Conservation (phyloP, 2,888 invertebrate species). For the Meloe dianella region DNA sequence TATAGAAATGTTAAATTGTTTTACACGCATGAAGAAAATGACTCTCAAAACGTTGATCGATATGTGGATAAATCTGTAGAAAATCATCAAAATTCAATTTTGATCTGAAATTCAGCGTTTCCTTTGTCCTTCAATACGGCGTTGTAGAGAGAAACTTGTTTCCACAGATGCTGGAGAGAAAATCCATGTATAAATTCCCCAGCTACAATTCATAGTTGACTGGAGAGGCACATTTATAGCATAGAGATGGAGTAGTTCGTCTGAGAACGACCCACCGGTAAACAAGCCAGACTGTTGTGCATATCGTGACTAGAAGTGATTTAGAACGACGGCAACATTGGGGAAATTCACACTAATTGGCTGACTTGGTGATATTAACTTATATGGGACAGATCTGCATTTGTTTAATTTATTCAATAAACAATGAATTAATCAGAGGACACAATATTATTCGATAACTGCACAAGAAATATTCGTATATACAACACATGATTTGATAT, state of each 20-base stretch:
- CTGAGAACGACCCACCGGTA: conserved; percentile 14
- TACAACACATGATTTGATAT: not conserved
- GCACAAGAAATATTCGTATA: not conserved
- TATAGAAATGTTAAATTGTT: no score
- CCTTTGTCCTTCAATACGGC: not conserved
- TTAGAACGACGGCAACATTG: conserved; percentile 23
- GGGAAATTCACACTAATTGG: conserved; percentile 30
- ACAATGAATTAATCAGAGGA: not conserved
- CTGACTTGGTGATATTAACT: conserved; percentile 21
- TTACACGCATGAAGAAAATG: no score
- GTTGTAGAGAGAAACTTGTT: not conserved
- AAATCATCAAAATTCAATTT: not conserved
- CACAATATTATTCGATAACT: not conserved
- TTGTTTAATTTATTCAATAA: conserved; percentile 10
- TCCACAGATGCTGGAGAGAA: not conserved
- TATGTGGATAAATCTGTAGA: not conserved
- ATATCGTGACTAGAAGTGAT: conserved; percentile 30
- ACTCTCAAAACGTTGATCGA: not conserved
- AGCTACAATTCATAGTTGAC: conserved; percentile 15
- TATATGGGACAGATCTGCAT: conserved; percentile 9
- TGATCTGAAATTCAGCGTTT: not conserved
- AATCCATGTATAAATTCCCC: not conserved
- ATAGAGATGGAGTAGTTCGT: conserved; percentile 5
- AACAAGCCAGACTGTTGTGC: conserved; percentile 30
- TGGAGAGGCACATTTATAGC: conserved; percentile 14